Evolutionary conservation across 2,113 vertebrate species (phyloP).

Genomic region (Alethe diademata): DNA sequence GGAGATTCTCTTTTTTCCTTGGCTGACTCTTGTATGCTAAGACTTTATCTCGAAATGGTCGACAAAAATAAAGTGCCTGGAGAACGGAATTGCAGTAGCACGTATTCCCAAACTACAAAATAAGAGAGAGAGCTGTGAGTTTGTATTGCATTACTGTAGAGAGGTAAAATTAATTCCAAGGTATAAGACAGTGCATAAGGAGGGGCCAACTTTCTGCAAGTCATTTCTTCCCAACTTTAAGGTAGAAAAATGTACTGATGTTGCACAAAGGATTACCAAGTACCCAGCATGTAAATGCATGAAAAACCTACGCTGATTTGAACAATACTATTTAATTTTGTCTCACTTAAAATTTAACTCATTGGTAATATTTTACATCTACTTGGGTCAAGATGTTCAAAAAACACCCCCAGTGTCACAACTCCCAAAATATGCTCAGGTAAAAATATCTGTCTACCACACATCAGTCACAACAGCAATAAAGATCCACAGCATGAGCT

Average conservation of each 20-base stretch:
- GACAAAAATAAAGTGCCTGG: conserved; percentile 93
- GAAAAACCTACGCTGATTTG: background rate
- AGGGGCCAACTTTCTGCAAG: background rate
- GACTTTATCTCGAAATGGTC: conserved; percentile 85
- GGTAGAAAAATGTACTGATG: background rate
- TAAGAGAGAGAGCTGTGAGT: conserved; percentile 42
- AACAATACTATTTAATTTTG: background rate
- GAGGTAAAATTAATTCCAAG: background rate
- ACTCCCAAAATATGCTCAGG: background rate
- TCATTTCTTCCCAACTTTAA: background rate
- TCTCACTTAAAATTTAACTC: background rate
- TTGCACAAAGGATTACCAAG: background rate
- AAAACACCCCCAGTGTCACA: background rate
- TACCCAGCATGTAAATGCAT: background rate
- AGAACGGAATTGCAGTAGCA: conserved; percentile 99
- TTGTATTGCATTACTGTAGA: background rate
- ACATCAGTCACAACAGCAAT: background rate
- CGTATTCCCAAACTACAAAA: conserved; percentile 91
- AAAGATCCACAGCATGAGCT: background rate
- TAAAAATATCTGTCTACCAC: background rate
- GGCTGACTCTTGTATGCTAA: conserved; percentile 84
- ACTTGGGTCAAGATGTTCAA: background rate
- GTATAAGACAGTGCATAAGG: background rate
- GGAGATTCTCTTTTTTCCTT: conserved; percentile 82
- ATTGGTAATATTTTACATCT: background rate